Base-by-base conservation (phyloP, 2,113 vertebrate species). In the Gopherus evgoodei region DNA sequence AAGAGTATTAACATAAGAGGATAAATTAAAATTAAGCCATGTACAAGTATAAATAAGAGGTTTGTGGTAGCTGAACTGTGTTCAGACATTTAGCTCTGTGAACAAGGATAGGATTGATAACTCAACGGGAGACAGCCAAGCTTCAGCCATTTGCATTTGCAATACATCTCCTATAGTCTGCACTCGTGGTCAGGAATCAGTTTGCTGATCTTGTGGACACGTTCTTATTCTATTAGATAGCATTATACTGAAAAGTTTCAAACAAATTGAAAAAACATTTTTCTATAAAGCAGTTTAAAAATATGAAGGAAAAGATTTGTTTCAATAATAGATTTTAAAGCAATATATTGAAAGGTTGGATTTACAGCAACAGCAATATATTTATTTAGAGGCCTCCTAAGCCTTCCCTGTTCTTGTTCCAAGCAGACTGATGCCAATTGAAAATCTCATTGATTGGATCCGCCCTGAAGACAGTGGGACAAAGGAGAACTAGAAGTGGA, bases 101-200 rank as follows among this genome's bases (percentile, higher is more conserved):
- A 91, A 83, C 86, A 94, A 42, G 75, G 79, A 65, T 54, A 29
- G 0, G 1, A 86, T n/a, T 0, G 1, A 25, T 56, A 35, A 86
- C 82, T 90, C 86, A 9, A 21, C 44, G 0, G 2, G 82, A 95
- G 88, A 86, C 82, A 12, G 49, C 86, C 83, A 88, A 89, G 84
- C 92, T 91, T 91, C 93, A 92, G 76, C 81, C 75, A 88, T 93
- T 92, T 81, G 2, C 38, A 81, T 75, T 88, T 93, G 62, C 87
- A 90, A 81, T 65, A 87, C 52, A 50, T 85, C 84, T 49, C 92
- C 93, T 44, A 86, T 69, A 87, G 92, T 81, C 96, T 95, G 97
- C 78, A 84, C 38, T 93, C 69, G 90, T 84, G 95, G 53, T 38
- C 31, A 72, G 84, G 53, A 81, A n/a, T 35, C 2, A 90, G 42